Percentiles rank a stretch among this genome's conserved stretches.
Conservation (phyloP, 2,113 vertebrate genomes). For the Notothenia coriiceps region DNA sequence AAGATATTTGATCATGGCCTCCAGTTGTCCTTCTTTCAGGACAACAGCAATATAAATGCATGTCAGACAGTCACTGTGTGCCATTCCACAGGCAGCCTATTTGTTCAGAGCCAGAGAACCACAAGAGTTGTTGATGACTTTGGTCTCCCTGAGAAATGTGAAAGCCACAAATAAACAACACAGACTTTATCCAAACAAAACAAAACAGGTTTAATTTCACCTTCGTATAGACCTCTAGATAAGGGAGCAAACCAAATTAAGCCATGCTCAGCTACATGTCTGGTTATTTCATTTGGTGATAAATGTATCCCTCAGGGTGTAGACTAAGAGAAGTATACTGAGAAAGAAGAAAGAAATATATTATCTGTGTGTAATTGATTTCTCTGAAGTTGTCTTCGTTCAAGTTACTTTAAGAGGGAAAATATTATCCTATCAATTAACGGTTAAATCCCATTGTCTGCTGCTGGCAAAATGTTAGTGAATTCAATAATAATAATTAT, state of each 20-base stretch:
- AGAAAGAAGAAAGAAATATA: background rate
- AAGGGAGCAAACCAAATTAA: background rate
- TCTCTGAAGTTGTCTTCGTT: constrained; percentile 9
- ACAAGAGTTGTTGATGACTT: constrained; percentile 7
- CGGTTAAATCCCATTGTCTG: background rate
- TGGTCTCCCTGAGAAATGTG: background rate
- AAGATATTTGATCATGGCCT: constrained; percentile 64
- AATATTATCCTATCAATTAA: constrained; percentile 29
- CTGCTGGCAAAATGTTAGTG: constrained; percentile 10
- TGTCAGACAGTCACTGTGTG: constrained; percentile 15
- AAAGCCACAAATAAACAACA: background rate
- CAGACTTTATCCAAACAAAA: background rate
- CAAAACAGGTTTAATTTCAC: background rate
- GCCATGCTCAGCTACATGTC: background rate
- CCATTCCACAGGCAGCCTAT: constrained; percentile 36
- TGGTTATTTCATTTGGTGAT: background rate
- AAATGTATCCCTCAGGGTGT: background rate
- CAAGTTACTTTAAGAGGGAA: background rate
- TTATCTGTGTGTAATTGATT: constrained; percentile 13
- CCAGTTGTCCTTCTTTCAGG: constrained; percentile 54
- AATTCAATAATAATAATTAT: constrained; percentile 11
- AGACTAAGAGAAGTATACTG: background rate
- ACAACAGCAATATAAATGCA: constrained; percentile 58
- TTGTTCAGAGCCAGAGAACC: constrained; percentile 32
- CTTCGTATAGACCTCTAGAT: background rate